A percentile compares a stretch with the other conserved stretches of the same genome.
These are phyloP conservation scores for Macrosoma leucophasiata DNA, from an alignment of 2,888 invertebrate species.

Conservation along the genomic window DNA sequence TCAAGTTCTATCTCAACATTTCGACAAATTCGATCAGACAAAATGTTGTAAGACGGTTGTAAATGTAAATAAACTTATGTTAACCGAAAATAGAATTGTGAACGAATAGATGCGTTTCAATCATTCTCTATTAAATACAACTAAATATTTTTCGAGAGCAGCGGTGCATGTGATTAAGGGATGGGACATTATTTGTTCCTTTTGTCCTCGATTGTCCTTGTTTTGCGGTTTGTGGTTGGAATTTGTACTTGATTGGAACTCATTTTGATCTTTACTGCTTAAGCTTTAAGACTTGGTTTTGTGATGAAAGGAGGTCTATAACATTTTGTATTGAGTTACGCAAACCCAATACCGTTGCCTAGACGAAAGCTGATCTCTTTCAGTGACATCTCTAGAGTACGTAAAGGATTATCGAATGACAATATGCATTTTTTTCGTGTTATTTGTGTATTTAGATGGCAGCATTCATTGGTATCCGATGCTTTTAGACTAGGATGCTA, in stretches of 20 bases:
- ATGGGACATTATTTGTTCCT: conserved; percentile 68
- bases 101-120: conserved; percentile 50
- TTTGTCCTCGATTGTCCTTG: conserved; percentile 60
- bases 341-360: conserved; percentile 69
- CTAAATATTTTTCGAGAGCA: conserved; percentile 68
- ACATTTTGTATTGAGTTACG: conserved; percentile 69
- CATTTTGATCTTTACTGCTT: conserved; percentile 34
- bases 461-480: conserved; percentile 53
- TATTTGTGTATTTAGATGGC: conserved; percentile 43
- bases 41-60: conserved; percentile 38
- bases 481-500: conserved; percentile 67
- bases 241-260: conserved; percentile 20
- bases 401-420: conserved; percentile 75
- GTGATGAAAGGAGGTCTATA: conserved; percentile 24
- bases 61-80: conserved; percentile 15
- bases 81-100: conserved; percentile 54
- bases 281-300: conserved; percentile 31
- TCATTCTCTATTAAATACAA: conserved; percentile 49
- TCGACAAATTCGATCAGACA: conserved; percentile 21
- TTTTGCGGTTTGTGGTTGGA: conserved; percentile 65
- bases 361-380: conserved; percentile 70
- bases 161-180: conserved; percentile 74
- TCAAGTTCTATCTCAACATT: conserved; percentile 9
- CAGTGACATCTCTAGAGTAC: conserved; percentile 68
- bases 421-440: conserved; percentile 58